Evolutionary conservation across 2,888 invertebrate genomes (phyloP), one percentile per base, ranked within the genome.

Genomic region (Pheosia tremula): DNA sequence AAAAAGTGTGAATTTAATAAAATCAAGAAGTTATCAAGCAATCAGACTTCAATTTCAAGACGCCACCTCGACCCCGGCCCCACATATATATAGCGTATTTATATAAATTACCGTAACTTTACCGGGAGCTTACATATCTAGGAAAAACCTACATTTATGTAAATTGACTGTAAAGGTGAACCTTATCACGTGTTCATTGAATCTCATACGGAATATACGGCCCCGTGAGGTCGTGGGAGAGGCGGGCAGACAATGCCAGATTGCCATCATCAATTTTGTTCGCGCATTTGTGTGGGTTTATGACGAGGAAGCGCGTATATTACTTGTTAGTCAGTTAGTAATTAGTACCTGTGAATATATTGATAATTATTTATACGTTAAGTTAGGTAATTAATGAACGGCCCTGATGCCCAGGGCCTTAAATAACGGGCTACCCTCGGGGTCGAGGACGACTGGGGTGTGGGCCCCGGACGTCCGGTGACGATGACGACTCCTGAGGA

Each of bases 141-240:
- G 69, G 68, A 64, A 72, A 76, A 73, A 75, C 75, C 73, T 72
- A 71, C 62, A 62, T 68, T 67, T 67, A 73, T 70, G 63, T 60
- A 75, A 75, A 79, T 75, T 71, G 71, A 67, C 64, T 58, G 37
- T 66, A 65, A 68, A 75, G 69, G 66, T 69, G 67, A 71, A 74
- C 75, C 71, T 79, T 78, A 81, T 80, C 78, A 59, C 64, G 66
- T 67, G 60, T 75, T 66, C 78, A 79, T 80, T 80, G 82, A 87
- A 84, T 85, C 79, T 82, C 79, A 69, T 45, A 68, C 73, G 75
- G 73, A 24, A 24, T 24, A 24, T 24, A 78, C 78, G 80, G 74
- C 79, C 79, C 67, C 77, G 69, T 69, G 86, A 88, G 89, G 89
- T 87, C 90, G 88, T 90, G 90, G 84, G 90, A 90, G 82, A 74